phyloP scores from a whole-genome alignment of 2,888 invertebrate genomes.

The Spilarctia lutea region DNA sequence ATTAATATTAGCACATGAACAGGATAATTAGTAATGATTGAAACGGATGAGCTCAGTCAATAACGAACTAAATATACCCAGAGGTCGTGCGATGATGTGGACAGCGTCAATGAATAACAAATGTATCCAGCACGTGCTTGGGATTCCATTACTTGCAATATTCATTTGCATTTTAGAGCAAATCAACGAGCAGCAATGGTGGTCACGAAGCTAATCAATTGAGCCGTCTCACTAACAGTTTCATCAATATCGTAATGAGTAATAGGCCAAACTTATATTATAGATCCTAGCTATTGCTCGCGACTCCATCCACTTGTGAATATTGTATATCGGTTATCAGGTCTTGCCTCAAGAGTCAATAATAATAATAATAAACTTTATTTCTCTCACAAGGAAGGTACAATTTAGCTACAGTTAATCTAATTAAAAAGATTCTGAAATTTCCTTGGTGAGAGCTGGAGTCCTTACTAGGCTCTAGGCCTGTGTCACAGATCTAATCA shows the following conservation, averaged over 20 bases:
- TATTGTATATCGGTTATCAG: too few species aligned
- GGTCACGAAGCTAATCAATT: slow-evolving; percentile 50
- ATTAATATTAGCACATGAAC: slow-evolving; percentile 22
- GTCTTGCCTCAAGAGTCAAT: too few species aligned
- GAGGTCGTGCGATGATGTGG: slow-evolving; percentile 53
- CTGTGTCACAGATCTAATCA: too few species aligned
- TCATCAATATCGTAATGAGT: not conserved
- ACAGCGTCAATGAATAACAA: slow-evolving; percentile 69
- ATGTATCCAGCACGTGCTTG: slow-evolving; percentile 59
- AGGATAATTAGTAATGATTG: slow-evolving; percentile 27
- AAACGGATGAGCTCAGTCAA: slow-evolving; percentile 34
- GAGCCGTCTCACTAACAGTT: not conserved
- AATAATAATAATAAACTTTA: too few species aligned
- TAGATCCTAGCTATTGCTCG: too few species aligned
- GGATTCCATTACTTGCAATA: slow-evolving; percentile 66
- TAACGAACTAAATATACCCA: slow-evolving; percentile 48
- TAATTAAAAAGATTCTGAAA: too few species aligned
- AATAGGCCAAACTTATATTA: not conserved
- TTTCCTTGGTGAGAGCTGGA: too few species aligned
- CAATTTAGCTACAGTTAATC: too few species aligned
- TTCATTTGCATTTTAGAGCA: slow-evolving; percentile 68
- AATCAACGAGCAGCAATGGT: slow-evolving; percentile 48
- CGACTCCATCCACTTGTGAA: too few species aligned
- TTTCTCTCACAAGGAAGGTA: too few species aligned
- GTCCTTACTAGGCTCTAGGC: too few species aligned